Base-by-base conservation (phyloP, 2,113 vertebrate species). In the Sterna hirundo region DNA sequence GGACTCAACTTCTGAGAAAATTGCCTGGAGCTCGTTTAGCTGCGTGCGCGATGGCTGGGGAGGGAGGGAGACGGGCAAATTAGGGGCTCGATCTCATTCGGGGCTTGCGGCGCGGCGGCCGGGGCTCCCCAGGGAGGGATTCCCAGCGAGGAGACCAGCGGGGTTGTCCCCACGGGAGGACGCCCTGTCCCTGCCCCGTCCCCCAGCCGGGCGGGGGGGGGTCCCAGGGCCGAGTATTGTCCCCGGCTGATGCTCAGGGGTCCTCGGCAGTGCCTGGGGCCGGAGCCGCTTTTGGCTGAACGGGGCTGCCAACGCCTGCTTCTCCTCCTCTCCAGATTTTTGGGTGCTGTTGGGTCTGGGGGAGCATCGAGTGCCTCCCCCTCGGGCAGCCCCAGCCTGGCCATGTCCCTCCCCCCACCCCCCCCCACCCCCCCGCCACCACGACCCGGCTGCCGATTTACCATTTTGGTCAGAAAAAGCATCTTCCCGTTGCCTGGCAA, bases 401-500 rank as follows among this genome's bases (percentile, higher is more conserved):
- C 46, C 17, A 0, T 22, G 54, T 88, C 30, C 15, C 12, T 66
- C 74, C 42, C 20, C 26, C 13, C 12, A 7, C 21, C 19, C 9
- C 68, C 42, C 20, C 20, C 13, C 34, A 8, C 44, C 42, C n/a
- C n/a, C n/a, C n/a, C n/a, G n/a, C n/a, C n/a, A n/a, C n/a, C n/a
- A n/a, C 9, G 16, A 3, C 78, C 70, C 15, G 2, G 76, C 90
- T 80, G 84, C 51, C 3, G 42, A 26, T 88, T 90, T 87, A 32
- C 75, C 9, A 11, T 54, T 96, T 94, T 62, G 93, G 90, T 89
- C 91, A 85, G 87, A 83, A 88, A 68, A 93, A 96, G 93, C 91
- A 91, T 96, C 94, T 95, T 91, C 81, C 89, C 16, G 96, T 97
- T 93, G 94, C 96, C 40, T 95, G 93, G 96, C 95, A 96, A 96